Evolutionary conservation across 30 jellyfish, hydroid and myxozoan species (phyloP).

Genomic region (Catostylus mosaicus): DNA sequence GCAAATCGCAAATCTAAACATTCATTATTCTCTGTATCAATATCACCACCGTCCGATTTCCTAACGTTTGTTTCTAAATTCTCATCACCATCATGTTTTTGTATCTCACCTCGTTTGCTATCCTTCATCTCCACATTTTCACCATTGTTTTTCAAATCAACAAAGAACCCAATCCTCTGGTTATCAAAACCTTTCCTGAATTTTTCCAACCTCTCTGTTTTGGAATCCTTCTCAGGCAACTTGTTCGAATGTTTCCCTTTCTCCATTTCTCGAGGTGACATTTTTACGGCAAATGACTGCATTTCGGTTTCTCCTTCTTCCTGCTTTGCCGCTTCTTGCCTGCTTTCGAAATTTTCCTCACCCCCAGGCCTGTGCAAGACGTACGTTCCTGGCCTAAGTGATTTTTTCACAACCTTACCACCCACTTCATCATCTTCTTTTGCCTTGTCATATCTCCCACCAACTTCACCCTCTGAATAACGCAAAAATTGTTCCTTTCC

Average conservation of each 20-base stretch:
- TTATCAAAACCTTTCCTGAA: conserved; percentile 51
- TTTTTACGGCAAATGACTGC: background rate
- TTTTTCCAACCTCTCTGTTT: conserved; percentile 26
- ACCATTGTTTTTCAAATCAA: conserved; percentile 21
- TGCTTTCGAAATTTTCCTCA: background rate
- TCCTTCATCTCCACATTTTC: background rate
- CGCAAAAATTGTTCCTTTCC: background rate
- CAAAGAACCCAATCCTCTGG: conserved; percentile 55
- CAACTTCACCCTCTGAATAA: background rate
- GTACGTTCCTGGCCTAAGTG: conserved; percentile 15
- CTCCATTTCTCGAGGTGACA: background rate
- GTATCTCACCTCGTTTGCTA: background rate
- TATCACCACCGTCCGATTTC: background rate
- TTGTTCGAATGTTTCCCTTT: background rate
- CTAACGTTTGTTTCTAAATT: background rate
- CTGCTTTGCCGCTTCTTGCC: background rate
- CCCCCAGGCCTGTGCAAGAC: background rate
- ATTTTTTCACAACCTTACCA: background rate
- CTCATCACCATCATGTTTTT: background rate
- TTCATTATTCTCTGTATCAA: background rate
- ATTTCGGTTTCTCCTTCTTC: no score
- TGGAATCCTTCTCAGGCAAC: background rate
- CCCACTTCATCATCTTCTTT: background rate
- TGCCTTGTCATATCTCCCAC: background rate
- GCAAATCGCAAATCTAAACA: background rate